Base-by-base conservation (phyloP, 1,140 invertebrate genomes). In the Drosophila littoralis region DNA sequence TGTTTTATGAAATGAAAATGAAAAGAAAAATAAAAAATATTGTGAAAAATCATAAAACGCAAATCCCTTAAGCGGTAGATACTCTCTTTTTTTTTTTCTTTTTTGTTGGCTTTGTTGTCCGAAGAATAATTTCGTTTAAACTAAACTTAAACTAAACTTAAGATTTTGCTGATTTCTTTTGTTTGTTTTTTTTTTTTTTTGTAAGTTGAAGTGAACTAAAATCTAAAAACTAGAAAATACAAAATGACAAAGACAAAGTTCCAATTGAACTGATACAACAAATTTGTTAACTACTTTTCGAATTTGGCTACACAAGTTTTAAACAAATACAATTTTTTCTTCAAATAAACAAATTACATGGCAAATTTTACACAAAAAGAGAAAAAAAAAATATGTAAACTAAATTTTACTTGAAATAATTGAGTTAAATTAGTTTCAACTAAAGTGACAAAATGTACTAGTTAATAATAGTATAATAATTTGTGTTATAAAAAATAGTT, bases 1-100 rank as follows among this genome's bases (percentile, higher is more conserved):
- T 51, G 42, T 69, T 67, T 57, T 65, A 79, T 84, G 88, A 91
- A 91, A 89, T 83, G 84, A 92, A 91, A 91, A 91, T 82, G 85
- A 92, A 92, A 91, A 91, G 75, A 92, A 92, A 91, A 89, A 72
- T 77, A 81, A 85, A 86, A 88, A 81, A 79, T 72, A 72, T 79
- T 81, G 75, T 85, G 78, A 85, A 85, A 86, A 88, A 85, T 89
- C 65, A 86, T 81, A 81, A 91, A 79, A 66, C 48, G 46, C 64
- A 79, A 88, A 46, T 57, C 42, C 43, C 42, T 36, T 50, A 71
- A 70, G 32, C 42, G 40, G 12, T 36, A 35, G 15, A 54, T 10
- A 72, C 55, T 55, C 15, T 38, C 15, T 28, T 9, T 28, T 42
- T 28, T 28, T 9, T 28, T 42, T 43, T 43, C n/a, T 15, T 66